Evolutionary conservation across 2,113 vertebrate genomes (phyloP), one percentile per base, ranked within the genome.

Genomic region (Cinclus mexicanus): DNA sequence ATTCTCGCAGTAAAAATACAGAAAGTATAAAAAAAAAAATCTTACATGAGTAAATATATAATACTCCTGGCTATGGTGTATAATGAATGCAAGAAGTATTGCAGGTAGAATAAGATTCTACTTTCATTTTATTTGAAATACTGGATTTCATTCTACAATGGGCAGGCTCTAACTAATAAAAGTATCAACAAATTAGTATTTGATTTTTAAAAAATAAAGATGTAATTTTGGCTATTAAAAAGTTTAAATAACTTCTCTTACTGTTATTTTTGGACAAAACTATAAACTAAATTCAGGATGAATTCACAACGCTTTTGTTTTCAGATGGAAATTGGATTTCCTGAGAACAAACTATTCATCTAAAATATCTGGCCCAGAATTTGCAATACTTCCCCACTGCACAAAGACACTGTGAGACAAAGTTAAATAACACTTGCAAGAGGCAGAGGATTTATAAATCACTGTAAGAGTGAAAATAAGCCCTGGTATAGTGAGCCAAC

Each of bases 291-390:
- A 86, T 81, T 80, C 26, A 70, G 60, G 63, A 89, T 11, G 10
- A 93, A 93, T 68, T 90, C n/a, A 91, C 42, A 85, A 42, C 63
- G 37, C 61, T 56, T 91, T 91, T 89, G 74, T 70, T 90, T 94
- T 70, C 59, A 90, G 39, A 70, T 39, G 46, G 47, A 93, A 90
- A 83, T 2, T 53, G 24, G 37, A 87, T 64, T 91, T 97, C 83
- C 83, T 88, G 26, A 81, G 26, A 87, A 84, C 44, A 89, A 65
- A n/a, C 24, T 64, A 70, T 42, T 83, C 42, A 81, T 47, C 53
- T 44, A 71, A 60, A 91, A 91, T 72, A 89, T 35, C 71, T 52
- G 61, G 46, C 9, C 35, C 65, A 64, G 39, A 69, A 87, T 57
- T 86, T 70, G 63, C 70, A 86, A 67, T 33, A 70, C 25, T 74